A percentile compares a stretch with the other conserved stretches of the same genome.
Evolutionary conservation across 2,888 invertebrate species (phyloP).

Genomic region (Rhorus exstirpatorius): DNA sequence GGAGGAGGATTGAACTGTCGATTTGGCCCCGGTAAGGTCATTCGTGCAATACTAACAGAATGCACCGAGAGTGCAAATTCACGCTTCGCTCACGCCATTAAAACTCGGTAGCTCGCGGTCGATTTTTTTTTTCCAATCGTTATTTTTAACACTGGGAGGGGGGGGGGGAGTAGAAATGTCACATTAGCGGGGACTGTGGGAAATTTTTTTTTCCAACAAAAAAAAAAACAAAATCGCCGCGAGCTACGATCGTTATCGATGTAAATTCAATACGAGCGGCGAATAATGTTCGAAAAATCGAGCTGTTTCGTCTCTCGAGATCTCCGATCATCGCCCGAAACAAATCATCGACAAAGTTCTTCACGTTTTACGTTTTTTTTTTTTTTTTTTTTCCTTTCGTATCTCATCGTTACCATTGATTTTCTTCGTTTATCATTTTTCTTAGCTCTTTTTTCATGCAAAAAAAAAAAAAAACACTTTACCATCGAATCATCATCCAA

Average conservation of each 20-base stretch:
- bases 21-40: too few species aligned
- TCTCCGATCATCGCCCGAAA: neutral
- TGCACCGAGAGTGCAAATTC: slow-evolving; percentile 50
- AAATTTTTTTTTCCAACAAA: neutral
- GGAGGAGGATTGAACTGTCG: too few species aligned
- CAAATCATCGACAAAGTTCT: slow-evolving; percentile 14
- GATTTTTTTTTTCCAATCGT: slow-evolving; percentile 7
- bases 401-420: slow-evolving; percentile 1
- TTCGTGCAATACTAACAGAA: slow-evolving; percentile 43
- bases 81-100: slow-evolving; percentile 62
- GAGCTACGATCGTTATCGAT: slow-evolving; percentile 9
- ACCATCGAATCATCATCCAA: slow-evolving; percentile 57
- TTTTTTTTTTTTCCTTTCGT: slow-evolving; percentile 3
- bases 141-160: neutral
- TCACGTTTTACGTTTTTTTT: slow-evolving; percentile 15
- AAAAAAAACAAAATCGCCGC: neutral
- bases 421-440: slow-evolving; percentile 38
- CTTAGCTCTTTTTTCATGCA: slow-evolving; percentile 52
- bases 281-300: slow-evolving; percentile 16
- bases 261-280: neutral
- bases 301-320: too few species aligned
- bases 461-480: slow-evolving; percentile 51
- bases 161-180: too few species aligned
- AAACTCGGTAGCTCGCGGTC: slow-evolving; percentile 35
- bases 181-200: too few species aligned